Percentiles rank a stretch among this genome's conserved stretches.
These are phyloP conservation scores for Leucosticte australis DNA, from an alignment of 2,113 vertebrate species.

Conservation along the genomic window DNA sequence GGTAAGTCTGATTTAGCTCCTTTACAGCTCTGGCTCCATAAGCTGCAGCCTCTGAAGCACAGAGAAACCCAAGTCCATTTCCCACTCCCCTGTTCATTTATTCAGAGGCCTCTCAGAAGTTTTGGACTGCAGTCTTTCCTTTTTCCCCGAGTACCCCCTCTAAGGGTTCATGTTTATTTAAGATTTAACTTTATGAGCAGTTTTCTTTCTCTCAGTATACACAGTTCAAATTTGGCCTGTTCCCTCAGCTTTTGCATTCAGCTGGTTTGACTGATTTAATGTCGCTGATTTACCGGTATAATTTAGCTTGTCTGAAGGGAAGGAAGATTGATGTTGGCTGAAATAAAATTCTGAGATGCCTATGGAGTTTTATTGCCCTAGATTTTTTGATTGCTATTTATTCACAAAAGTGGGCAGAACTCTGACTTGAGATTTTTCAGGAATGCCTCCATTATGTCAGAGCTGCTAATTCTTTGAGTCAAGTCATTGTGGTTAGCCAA, in stretches of 20 bases:
- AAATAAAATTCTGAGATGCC: constrained; percentile 18
- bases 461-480: constrained; percentile 31
- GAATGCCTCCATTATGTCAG: constrained; percentile 19
- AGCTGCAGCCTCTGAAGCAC: neutral
- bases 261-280: neutral
- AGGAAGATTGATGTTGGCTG: constrained; percentile 10
- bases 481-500: constrained; percentile 61
- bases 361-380: constrained; percentile 19
- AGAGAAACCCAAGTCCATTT: neutral
- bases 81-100: neutral
- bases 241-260: constrained; percentile 17
- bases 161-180: constrained; percentile 2
- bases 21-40: neutral
- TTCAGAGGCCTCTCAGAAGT: neutral
- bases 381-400: neutral
- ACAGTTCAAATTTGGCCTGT: neutral
- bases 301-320: constrained; percentile 12
- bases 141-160: neutral
- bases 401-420: neutral
- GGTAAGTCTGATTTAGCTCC: neutral
- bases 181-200: neutral
- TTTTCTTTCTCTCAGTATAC: constrained; percentile 24
- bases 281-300: neutral
- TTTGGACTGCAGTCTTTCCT: neutral
- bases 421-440: constrained; percentile 39